Conservation (phyloP, 2,113 vertebrate genomes). For the Actinemys pallida region DNA sequence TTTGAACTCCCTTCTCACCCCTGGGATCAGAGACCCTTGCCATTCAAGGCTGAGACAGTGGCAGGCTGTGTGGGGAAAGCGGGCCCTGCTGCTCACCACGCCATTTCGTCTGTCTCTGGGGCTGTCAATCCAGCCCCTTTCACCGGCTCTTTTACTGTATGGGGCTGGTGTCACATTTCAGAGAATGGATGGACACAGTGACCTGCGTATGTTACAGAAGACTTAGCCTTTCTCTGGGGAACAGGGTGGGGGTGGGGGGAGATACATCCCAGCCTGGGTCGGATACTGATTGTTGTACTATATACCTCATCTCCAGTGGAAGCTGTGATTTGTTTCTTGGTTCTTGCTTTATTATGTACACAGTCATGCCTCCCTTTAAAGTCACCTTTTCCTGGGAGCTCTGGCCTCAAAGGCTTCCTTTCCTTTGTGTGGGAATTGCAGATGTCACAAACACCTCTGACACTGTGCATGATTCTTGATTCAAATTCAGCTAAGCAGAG, state of each 20-base stretch:
- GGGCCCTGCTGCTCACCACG: background rate
- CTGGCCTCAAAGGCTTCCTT: constrained; percentile 54
- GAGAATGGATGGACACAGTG: background rate
- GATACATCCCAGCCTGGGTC: background rate
- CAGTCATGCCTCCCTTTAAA: constrained; percentile 53
- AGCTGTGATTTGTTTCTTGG: constrained; percentile 59
- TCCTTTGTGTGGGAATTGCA: constrained; percentile 56
- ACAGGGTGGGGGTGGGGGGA: fast-evolving
- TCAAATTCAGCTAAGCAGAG: constrained; percentile 60
- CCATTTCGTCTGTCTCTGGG: background rate
- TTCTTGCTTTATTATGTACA: constrained; percentile 51
- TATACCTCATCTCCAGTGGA: constrained; percentile 53
- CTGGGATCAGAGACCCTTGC: background rate
- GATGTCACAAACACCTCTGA: constrained; percentile 47
- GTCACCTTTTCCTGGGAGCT: constrained; percentile 29
- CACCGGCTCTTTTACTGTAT: background rate
- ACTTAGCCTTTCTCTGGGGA: background rate
- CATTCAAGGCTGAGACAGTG: fast-evolving
- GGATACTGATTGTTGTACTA: background rate
- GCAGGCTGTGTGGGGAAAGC: fast-evolving
- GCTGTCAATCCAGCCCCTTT: background rate
- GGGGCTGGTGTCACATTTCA: background rate
- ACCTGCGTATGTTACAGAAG: background rate
- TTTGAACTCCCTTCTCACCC: background rate
- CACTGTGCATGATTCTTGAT: constrained; percentile 47